Evolutionary conservation across 1,140 invertebrate genomes (phyloP), one percentile per base, ranked within the genome.

Genomic region (Euwallacea similis): DNA sequence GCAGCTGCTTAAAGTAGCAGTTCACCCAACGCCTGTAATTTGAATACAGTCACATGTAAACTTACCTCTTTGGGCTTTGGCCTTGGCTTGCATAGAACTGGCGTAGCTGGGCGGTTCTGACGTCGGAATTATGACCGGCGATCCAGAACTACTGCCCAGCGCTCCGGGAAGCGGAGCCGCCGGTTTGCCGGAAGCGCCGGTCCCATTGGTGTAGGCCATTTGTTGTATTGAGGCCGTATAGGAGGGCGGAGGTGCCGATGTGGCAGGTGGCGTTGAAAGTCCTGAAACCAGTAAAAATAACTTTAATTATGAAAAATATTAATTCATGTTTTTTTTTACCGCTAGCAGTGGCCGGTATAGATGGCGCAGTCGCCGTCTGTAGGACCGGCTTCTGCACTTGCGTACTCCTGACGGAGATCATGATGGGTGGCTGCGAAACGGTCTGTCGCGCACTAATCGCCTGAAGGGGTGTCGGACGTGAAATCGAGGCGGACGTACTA

Each of bases 321-420:
- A 33, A 33, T 33, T 33, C 4, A 50, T 10, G 46, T 8, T 46
- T 41, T 70, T 8, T 46, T 41, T 70, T 65, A 70, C 69, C 69
- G n/a, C 41, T 73, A 13, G 71, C 55, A 15, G 74, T 65, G 0
- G 74, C 65, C 10, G 74, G 74, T 68, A 75, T 64, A 0, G 91
- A 89, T 0, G 95, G 94, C 11, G 94, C 94, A 7, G 96, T 94
- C 0, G 96, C 96, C 7, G 95, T 97, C 81, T 97, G 95, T 46
- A 97, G 82, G 0, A 96, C 88, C 0, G 96, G 96, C 81, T 97
- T 97, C 78, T 96, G 93, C 6, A 97, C 94, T 81, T 95, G 93
- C 0, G 93, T 96, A 84, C 93, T 95, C 79, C 95, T 96, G 0
- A 97, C 96, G 21, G 93, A 95, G 95, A 97, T 97, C 43, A 97